Evolutionary conservation across 2,888 invertebrate species (phyloP).

Genomic region (Punctoribates punctum): DNA sequence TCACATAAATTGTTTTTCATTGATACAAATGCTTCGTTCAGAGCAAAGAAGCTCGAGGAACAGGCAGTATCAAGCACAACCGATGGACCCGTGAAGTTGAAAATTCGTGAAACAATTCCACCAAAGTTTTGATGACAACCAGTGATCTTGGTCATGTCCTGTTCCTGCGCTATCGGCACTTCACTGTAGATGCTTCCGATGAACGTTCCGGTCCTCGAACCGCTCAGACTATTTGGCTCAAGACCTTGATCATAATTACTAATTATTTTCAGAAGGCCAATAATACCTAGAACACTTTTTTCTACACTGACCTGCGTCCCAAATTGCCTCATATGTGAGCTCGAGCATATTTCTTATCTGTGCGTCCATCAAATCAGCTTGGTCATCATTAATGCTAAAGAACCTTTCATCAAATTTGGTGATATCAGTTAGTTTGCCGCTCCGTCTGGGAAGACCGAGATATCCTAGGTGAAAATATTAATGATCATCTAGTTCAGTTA

Average conservation of each 20-base stretch:
- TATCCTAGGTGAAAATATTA: too few species aligned
- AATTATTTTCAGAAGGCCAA: too few species aligned
- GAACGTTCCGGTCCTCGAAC: too few species aligned
- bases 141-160: too few species aligned
- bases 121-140: too few species aligned
- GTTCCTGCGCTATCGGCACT: too few species aligned
- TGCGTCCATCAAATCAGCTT: conserved; percentile 85
- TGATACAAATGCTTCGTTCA: conserved; percentile 76
- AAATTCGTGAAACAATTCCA: too few species aligned
- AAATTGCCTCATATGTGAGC: conserved; percentile 78
- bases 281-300: too few species aligned
- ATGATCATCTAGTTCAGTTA: too few species aligned
- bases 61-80: conserved; percentile 95
- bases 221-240: too few species aligned
- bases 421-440: conserved; percentile 65
- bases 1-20: conserved; percentile 71
- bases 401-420: conserved; percentile 77
- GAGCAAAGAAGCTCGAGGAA: conserved; percentile 85
- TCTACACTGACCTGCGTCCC: conserved; percentile 85
- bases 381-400: conserved; percentile 83
- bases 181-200: too few species aligned
- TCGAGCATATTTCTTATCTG: conserved; percentile 83
- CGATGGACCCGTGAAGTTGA: conserved; percentile 80
- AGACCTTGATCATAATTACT: too few species aligned
- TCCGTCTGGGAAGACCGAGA: conserved; percentile 63